Conservation (phyloP, 1,140 invertebrate genomes). For the Cylas formicarius region DNA sequence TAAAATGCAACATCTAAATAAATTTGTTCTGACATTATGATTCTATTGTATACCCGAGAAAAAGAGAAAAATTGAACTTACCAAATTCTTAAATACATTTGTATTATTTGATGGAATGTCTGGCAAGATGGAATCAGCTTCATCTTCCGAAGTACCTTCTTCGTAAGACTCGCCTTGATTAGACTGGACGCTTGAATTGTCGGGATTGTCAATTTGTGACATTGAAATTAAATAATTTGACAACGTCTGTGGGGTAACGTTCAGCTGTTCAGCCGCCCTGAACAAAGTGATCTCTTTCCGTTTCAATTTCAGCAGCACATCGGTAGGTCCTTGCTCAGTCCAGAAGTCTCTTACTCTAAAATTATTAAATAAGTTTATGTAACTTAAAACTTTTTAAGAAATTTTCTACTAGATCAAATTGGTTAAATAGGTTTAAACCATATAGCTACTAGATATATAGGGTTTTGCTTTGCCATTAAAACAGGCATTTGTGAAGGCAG, state of each 20-base stretch:
- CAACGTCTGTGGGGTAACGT: slow-evolving; percentile 63
- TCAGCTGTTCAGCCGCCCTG: slow-evolving; percentile 62
- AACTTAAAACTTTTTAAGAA: too few relatives aligned
- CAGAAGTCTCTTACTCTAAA: slow-evolving; percentile 68
- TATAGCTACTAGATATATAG: too few relatives aligned
- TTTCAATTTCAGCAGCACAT: slow-evolving; percentile 61
- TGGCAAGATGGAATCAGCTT: slow-evolving; percentile 35
- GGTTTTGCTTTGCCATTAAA: too few relatives aligned
- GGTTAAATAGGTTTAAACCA: too few relatives aligned
- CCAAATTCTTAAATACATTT: slow-evolving; percentile 27
- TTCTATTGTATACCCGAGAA: too few relatives aligned
- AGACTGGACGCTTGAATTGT: slow-evolving; percentile 27
- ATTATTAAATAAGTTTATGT: too few relatives aligned
- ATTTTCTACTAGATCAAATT: too few relatives aligned
- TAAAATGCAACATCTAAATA: too few relatives aligned
- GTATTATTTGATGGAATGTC: slow-evolving; percentile 31
- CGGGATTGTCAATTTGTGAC: slow-evolving; percentile 46
- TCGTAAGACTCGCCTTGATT: slow-evolving; percentile 27
- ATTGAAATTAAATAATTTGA: slow-evolving; percentile 61
- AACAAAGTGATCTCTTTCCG: slow-evolving; percentile 63
- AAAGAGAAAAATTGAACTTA: slow-evolving; percentile 13
- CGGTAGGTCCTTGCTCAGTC: slow-evolving; percentile 65
- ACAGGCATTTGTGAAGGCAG: too few relatives aligned
- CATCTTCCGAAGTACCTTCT: slow-evolving; percentile 44
- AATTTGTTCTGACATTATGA: too few relatives aligned